Percentiles rank a stretch among this genome's conserved stretches.
phyloP scores from a whole-genome alignment of 1,140 invertebrate species.

The Ceratina calcarata region DNA sequence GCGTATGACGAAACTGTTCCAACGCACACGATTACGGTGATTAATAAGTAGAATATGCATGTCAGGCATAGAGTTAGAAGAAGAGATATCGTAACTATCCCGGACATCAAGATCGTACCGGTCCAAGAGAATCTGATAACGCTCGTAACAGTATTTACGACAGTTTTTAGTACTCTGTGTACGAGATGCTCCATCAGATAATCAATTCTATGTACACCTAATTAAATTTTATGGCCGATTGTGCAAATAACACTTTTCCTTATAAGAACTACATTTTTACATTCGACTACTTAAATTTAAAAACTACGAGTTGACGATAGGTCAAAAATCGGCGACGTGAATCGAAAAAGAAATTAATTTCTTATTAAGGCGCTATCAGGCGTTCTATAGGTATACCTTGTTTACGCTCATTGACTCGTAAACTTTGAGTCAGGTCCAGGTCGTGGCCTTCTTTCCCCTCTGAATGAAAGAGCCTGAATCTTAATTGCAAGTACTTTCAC shows the following conservation, averaged over 20 bases:
- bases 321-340: too few relatives aligned
- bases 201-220: too few relatives aligned
- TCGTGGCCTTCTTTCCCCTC: constrained; percentile 9
- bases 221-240: too few relatives aligned
- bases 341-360: too few relatives aligned
- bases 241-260: too few relatives aligned
- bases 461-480: constrained; percentile 26
- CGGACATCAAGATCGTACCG: constrained; percentile 21
- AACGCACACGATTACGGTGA: constrained; percentile 16
- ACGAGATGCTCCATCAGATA: too few relatives aligned
- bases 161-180: neutral
- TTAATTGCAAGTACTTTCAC: constrained; percentile 36
- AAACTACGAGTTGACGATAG: too few relatives aligned
- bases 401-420: neutral
- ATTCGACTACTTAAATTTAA: too few relatives aligned
- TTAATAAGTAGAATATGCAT: constrained; percentile 31
- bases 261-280: too few relatives aligned
- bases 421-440: constrained; percentile 41
- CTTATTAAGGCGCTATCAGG: neutral
- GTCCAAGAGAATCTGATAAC: constrained; percentile 28
- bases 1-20: constrained; percentile 26
- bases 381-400: neutral
- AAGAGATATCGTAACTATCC: constrained; percentile 9
- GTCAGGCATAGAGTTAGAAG: constrained; percentile 15
- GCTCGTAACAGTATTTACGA: constrained; percentile 1